Conservation (phyloP, 1,140 invertebrate genomes). For the Apocrypta bakeri region DNA sequence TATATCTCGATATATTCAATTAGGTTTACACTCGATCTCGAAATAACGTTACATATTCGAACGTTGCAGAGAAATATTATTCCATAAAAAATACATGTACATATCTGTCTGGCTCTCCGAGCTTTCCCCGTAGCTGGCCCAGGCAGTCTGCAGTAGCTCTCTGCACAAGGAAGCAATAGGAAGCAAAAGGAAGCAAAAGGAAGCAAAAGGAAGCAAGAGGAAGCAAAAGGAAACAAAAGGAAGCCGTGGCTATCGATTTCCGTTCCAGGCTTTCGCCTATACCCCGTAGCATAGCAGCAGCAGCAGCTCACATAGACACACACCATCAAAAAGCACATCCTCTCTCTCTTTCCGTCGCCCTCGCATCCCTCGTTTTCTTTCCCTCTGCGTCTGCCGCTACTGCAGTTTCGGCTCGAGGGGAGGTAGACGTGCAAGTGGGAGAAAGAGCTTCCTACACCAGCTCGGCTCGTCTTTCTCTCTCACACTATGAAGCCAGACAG, state of each 20-base stretch:
- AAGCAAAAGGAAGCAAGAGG: constrained; percentile 46
- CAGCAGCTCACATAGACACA: no score
- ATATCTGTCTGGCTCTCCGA: no score
- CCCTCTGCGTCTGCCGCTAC: neutral
- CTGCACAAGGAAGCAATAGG: constrained; percentile 19
- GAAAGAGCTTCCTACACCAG: neutral
- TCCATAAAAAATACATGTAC: no score
- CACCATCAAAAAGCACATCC: neutral
- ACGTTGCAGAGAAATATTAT: no score
- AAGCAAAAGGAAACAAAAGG: constrained; percentile 19
- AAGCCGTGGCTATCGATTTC: constrained; percentile 49
- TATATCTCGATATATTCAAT: no score
- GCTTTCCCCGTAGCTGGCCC: neutral
- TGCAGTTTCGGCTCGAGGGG: constrained; percentile 19
- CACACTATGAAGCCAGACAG: constrained; percentile 64
- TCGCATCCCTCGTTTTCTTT: neutral
- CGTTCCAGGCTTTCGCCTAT: neutral
- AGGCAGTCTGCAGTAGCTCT: constrained; percentile 18
- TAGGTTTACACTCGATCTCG: no score
- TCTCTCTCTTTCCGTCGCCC: neutral
- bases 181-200: constrained; percentile 42
- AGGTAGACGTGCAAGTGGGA: constrained; percentile 1
- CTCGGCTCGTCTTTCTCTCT: no score
- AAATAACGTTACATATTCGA: no score
- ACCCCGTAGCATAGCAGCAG: neutral